Conservation (phyloP, 2,888 invertebrate species). For the Chymomyza procnemis region DNA sequence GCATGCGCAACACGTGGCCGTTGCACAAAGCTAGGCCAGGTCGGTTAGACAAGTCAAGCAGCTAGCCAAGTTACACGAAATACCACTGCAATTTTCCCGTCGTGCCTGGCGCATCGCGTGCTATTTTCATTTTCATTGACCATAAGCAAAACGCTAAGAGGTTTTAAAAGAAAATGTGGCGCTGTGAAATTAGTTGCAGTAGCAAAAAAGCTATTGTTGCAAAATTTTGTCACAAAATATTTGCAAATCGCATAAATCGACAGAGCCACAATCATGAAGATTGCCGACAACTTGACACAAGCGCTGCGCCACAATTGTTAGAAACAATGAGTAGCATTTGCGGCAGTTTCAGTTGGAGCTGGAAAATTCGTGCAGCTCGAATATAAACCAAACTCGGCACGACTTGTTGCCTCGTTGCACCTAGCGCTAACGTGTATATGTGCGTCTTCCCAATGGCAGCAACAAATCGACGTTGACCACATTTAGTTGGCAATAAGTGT, state of each 20-base stretch:
- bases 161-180: not conserved
- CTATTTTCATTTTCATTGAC: slow-evolving; percentile 70
- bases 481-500: slow-evolving; percentile 61
- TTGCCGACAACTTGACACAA: slow-evolving; percentile 3
- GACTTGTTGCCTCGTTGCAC: slow-evolving; percentile 37
- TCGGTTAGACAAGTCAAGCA: not conserved
- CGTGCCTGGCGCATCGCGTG: slow-evolving; percentile 67
- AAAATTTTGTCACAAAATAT: slow-evolving; percentile 9
- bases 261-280: not conserved
- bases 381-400: slow-evolving; percentile 76
- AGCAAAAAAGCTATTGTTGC: not conserved
- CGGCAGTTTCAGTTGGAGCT: slow-evolving; percentile 13
- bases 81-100: slow-evolving; percentile 65
- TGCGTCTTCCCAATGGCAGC: slow-evolving; percentile 16
- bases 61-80: not conserved
- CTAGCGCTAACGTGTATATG: slow-evolving; percentile 46
- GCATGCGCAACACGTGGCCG: slow-evolving; percentile 77
- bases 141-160: slow-evolving; percentile 10
- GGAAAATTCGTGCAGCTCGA: slow-evolving; percentile 69
- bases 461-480: slow-evolving; percentile 22
- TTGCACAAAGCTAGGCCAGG: slow-evolving; percentile 1
- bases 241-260: slow-evolving; percentile 8
- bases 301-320: slow-evolving; percentile 22
- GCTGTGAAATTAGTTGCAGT: slow-evolving; percentile 7
- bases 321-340: slow-evolving; percentile 33